Evolutionary conservation across 1,140 invertebrate genomes (phyloP).

Genomic region (Neuroterus valhalla): DNA sequence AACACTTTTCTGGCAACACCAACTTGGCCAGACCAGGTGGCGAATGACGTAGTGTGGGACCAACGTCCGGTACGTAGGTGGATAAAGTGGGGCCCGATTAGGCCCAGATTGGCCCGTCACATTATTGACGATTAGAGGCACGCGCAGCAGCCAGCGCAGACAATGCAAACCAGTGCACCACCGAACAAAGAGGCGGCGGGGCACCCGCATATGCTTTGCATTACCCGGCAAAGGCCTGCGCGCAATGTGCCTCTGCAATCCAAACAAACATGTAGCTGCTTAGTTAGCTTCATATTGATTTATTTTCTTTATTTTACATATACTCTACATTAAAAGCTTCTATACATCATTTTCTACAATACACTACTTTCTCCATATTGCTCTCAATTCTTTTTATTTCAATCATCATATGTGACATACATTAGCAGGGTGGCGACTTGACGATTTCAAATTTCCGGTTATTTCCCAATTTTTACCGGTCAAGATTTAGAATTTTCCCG

Average conservation of each 20-base stretch:
- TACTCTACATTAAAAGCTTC: slow-evolving; percentile 9
- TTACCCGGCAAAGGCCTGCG: slow-evolving; percentile 75
- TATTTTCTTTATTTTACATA: slow-evolving; percentile 44
- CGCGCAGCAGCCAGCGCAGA: slow-evolving; percentile 76
- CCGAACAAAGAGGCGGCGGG: slow-evolving; percentile 68
- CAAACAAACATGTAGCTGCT: slow-evolving; percentile 75
- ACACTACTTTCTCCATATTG: slow-evolving; percentile 36
- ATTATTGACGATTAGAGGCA: slow-evolving; percentile 69
- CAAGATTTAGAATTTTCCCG: no score
- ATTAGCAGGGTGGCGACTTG: no score
- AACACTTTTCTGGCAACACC: slow-evolving; percentile 71
- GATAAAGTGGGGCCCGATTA: slow-evolving; percentile 64
- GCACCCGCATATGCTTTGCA: slow-evolving; percentile 73
- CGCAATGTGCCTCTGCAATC: slow-evolving; percentile 76
- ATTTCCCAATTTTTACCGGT: no score
- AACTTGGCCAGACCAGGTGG: slow-evolving; percentile 69
- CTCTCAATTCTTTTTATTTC: slow-evolving; percentile 47
- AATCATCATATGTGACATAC: slow-evolving; percentile 41
- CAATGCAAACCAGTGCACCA: slow-evolving; percentile 75
- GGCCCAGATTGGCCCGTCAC: slow-evolving; percentile 63
- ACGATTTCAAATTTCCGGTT: no score
- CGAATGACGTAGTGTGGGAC: slow-evolving; percentile 66
- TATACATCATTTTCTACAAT: slow-evolving; percentile 33
- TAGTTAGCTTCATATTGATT: slow-evolving; percentile 65
- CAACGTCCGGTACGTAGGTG: slow-evolving; percentile 67